Base-by-base conservation (phyloP, 2,113 vertebrate genomes). In the Callopanchax toddi region DNA sequence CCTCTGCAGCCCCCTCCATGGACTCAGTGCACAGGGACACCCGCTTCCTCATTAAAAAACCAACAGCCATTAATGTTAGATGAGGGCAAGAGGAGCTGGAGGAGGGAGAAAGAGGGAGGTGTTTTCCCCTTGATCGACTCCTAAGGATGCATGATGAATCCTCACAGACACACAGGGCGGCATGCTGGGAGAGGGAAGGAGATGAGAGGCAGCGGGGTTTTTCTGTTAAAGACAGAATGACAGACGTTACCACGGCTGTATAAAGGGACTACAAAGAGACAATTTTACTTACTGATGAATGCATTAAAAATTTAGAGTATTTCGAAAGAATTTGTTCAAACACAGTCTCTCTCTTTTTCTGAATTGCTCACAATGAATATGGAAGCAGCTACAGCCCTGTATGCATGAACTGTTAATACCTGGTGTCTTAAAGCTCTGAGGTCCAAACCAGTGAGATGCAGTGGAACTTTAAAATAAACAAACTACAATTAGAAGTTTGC, bases 1-100 rank as follows among this genome's bases (percentile, higher is more conserved):
- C 21, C 34, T 32, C 61, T 37, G 59, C 70, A 66, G 62, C 78
- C 83, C 83, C 83, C 83, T 86, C 76, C 45, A 63, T 45, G 68
- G 78, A 83, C 83, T 72, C 3, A 15, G 73, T 79, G 83, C 86
- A 87, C 70, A 89, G 88, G 85, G 88, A 91, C 87, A 81, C 74
- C 81, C 82, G 88, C 79, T 84, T 91, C 84, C 78, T 87, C 78
- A 89, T 94, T 93, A 90, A 89, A 93, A 93, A 91, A 91, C 78
- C 90, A 92, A 81, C 79, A 82, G 52, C 70, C 81, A 92, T 92
- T 92, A 92, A 94, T 94, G 91, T 94, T 94, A 86, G 87, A 92
- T 94, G 90, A 93, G 83, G 85, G 82, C 63, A 82, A 86, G 81
- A 87, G 70, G 76, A 88, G 82, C 84, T 79, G 74, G 79, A 82